These are phyloP conservation scores for Fistularia tabacaria DNA, from an alignment of 2,797 vertebrate species.

Conservation along the genomic window DNA sequence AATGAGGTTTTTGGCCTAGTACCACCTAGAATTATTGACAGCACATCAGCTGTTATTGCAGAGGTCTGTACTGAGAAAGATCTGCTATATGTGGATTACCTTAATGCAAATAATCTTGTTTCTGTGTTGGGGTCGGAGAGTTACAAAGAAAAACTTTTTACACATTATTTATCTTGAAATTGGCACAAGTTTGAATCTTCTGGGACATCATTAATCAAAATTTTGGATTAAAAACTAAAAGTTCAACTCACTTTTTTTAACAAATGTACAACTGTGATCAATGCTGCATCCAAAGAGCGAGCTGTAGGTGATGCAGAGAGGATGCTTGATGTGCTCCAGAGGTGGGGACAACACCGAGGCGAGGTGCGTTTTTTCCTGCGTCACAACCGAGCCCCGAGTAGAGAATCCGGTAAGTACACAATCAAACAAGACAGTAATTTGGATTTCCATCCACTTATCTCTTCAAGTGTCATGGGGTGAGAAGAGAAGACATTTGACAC, in stretches of 20 bases:
- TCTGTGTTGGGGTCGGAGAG: not conserved
- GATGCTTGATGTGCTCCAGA: constrained; percentile 91
- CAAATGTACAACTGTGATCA: not conserved
- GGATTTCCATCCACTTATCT: too few species aligned
- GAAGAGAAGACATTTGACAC: too few species aligned
- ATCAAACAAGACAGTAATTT: too few species aligned
- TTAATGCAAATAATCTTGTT: too few species aligned
- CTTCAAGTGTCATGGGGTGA: too few species aligned
- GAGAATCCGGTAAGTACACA: constrained; percentile 77
- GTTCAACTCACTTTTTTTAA: not conserved
- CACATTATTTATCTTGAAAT: too few species aligned
- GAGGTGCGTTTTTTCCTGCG: constrained; percentile 95
- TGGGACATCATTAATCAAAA: too few species aligned
- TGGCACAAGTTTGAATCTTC: too few species aligned
- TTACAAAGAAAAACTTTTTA: too few species aligned
- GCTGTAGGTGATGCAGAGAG: constrained; percentile 84
- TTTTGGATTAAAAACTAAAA: too few species aligned
- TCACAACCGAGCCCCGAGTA: constrained; percentile 79
- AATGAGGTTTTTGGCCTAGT: constrained; percentile 32
- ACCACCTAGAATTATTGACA: constrained; percentile 40
- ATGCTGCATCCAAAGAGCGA: constrained; percentile 76
- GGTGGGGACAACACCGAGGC: constrained; percentile 83
- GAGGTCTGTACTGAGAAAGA: constrained; percentile 26
- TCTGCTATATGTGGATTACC: constrained; percentile 13
- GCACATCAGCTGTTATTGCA: constrained; percentile 16